Evolutionary conservation across 1,140 invertebrate species (phyloP), one percentile per base, ranked within the genome.

Genomic region (Diplogasteroides magnus): DNA sequence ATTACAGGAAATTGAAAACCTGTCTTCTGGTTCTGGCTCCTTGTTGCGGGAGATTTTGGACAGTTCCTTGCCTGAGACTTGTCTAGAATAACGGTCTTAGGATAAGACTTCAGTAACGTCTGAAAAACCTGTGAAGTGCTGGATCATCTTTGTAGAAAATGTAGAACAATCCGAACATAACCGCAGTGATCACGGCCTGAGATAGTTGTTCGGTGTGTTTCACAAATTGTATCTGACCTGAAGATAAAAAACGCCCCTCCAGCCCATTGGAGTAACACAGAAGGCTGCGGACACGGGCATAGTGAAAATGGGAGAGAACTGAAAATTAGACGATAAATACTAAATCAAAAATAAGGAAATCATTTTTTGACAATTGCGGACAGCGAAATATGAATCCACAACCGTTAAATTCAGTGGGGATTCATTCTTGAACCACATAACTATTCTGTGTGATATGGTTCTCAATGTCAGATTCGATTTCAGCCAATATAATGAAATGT

Each of bases 201-300:
- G 19, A 11, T 48, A 48, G 19, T 48, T 19, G 6, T 19, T n/a
- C n/a, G n/a, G n/a, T n/a, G n/a, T n/a, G n/a, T n/a, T n/a, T n/a
- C n/a, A n/a, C n/a, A n/a, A n/a, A n/a, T n/a, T n/a, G n/a, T n/a
- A n/a, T n/a, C 19, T 48, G 1, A 69, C 75, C 23, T 76, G 75
- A 13, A 75, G 57, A 31, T 73, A 76, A 55, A 69, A 76, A 29
- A 75, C 71, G n/a, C 56, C 31, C 13, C 74, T 37, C 75, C 75
- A 76, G 27, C 73, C 74, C 13, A 61, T 56, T 15, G 32, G 32
- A 14, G 75, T 69, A 27, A 68, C 68, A 57, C 75, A 76, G 3
- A 76, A 48, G 25, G 58, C 59, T 13, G 74, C 75, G 0, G 75
- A 68, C 23, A 76, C 67, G 1, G 75, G 75, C 75, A 76, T 76